These are phyloP conservation scores for Pseudomyrmex cubaensis DNA, from an alignment of 1,140 invertebrate genomes.

Conservation along the genomic window DNA sequence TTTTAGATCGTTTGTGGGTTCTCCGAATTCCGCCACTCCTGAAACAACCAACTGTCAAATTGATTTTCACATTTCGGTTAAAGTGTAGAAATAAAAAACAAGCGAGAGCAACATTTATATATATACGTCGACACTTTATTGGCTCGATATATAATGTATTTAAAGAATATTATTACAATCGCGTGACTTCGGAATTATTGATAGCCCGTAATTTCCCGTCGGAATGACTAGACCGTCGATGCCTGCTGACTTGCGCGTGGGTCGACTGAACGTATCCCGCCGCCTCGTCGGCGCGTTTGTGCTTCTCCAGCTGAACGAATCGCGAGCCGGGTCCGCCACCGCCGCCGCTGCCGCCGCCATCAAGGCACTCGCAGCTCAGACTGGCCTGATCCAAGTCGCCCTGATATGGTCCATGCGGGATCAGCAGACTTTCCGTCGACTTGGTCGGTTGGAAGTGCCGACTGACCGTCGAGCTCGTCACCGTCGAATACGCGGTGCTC, in stretches of 20 bases:
- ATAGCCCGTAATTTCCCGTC: slow-evolving; percentile 81
- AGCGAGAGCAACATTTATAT: neutral
- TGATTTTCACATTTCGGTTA: no score
- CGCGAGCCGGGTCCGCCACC: slow-evolving; percentile 78
- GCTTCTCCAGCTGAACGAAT: slow-evolving; percentile 80
- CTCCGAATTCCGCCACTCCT: no score
- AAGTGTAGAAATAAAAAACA: slow-evolving; percentile 18
- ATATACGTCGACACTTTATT: slow-evolving; percentile 39
- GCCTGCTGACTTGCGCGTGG: slow-evolving; percentile 79
- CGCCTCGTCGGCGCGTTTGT: slow-evolving; percentile 74
- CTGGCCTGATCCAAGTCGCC: slow-evolving; percentile 86
- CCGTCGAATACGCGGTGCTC: slow-evolving; percentile 70
- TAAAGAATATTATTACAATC: slow-evolving; percentile 77
- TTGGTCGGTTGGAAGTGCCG: slow-evolving; percentile 88
- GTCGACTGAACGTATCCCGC: slow-evolving; percentile 62
- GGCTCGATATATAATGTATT: slow-evolving; percentile 25
- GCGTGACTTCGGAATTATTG: slow-evolving; percentile 83
- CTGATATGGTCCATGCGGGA: slow-evolving; percentile 86
- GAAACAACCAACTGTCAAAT: no score
- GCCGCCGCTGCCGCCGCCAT: slow-evolving; percentile 76
- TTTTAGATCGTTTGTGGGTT: no score
- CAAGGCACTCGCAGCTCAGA: slow-evolving; percentile 89
- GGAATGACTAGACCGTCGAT: slow-evolving; percentile 83
- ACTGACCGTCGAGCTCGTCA: slow-evolving; percentile 79
- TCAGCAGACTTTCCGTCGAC: slow-evolving; percentile 91